Percentiles rank a stretch among this genome's conserved stretches.
Conservation (phyloP, 2,113 vertebrate genomes). For the Noctilio leporinus region DNA sequence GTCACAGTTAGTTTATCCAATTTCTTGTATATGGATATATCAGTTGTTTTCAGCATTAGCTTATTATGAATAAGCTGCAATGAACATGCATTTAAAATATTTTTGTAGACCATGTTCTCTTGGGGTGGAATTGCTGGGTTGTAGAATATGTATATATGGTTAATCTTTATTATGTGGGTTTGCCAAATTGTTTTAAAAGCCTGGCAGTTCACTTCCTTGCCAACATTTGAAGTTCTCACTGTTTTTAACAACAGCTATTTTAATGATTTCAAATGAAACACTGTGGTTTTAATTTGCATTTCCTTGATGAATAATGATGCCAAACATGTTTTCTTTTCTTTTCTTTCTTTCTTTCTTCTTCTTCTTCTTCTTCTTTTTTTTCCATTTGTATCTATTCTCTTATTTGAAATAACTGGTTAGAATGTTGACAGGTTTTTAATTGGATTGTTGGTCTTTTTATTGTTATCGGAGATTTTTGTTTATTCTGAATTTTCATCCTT, state of each 20-base stretch:
- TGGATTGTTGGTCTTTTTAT: background rate
- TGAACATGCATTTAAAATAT: background rate
- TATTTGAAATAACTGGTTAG: background rate
- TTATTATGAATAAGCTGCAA: background rate
- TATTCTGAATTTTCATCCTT: background rate
- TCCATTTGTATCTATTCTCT: background rate
- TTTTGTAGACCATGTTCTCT: background rate
- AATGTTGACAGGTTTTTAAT: conserved; percentile 12
- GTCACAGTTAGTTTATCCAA: background rate
- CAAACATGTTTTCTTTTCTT: background rate
- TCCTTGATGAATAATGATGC: background rate
- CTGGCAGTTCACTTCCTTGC: background rate
- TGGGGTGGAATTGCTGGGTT: background rate
- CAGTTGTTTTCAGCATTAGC: background rate
- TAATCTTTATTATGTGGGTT: background rate
- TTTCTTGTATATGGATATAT: background rate
- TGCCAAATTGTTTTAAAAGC: background rate
- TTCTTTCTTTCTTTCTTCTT: background rate
- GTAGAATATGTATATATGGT: background rate
- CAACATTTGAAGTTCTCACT: background rate
- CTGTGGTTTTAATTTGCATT: background rate
- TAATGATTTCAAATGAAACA: background rate
- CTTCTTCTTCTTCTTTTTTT: no score
- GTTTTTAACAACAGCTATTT: background rate
- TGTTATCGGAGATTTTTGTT: background rate